Evolutionary conservation across 1,140 invertebrate genomes (phyloP), one percentile per base, ranked within the genome.

Genomic region (Philotrypesis tridentata): DNA sequence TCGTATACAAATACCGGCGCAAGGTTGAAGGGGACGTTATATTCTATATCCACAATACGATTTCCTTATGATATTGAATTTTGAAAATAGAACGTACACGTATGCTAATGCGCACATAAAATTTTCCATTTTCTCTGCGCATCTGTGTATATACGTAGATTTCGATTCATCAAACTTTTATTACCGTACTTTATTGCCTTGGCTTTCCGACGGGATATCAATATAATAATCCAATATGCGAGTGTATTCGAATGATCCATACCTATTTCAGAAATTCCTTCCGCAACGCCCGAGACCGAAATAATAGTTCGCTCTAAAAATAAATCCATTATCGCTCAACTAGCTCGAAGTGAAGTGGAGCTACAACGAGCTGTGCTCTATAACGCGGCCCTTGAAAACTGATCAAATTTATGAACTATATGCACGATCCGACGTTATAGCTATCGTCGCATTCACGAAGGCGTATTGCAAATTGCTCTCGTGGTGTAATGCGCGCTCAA

Each of bases 381-480:
- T n/a, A 25, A n/a, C 17, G 33, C 29, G 63, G 14, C 23, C 75
- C 37, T 60, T 27, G 37, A 72, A 43, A 80, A 43, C 76, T 23
- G 61, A 71, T 61, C 29, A 68, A 21, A n/a, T 60, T 77, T 65
- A 27, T 70, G 21, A 80, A 83, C 23, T 27, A 33, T 74, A 68
- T 43, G n/a, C 9, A 37, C 3, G n/a, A 25, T 73, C 81, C 55
- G 40, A 72, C 78, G 33, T 55, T 71, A 74, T 31, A 17, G 70
- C 63, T 63, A 71, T 60, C 37, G n/a, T 40, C 67, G 23, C 31
- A 65, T 79, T 72, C 48, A 27, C 14, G 60, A 14, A 17, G 61
- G 37, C 23, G 65, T 74, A 74, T 74, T 81, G 65, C 67, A 63
- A 71, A 74, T 79, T 80, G 29, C 70, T 27, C 72, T 25, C 67